Conservation (phyloP, 1,140 invertebrate genomes). For the Steinernema khuongi region DNA sequence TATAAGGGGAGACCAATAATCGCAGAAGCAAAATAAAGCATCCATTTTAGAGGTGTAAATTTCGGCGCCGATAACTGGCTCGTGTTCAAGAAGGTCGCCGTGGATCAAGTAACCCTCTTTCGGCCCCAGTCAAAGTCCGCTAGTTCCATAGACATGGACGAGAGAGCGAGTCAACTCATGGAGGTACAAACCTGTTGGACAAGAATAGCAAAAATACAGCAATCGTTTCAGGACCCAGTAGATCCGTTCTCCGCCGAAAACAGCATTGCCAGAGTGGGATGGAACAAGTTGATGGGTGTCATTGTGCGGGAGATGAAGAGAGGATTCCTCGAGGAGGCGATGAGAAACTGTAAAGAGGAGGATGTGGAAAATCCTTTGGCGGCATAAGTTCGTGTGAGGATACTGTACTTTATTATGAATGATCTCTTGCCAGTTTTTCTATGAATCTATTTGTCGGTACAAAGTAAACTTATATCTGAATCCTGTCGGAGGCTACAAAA, state of each 20-base stretch:
- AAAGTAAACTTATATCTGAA: too few species aligned
- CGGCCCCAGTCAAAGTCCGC: neutral
- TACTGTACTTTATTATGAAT: slow-evolving; percentile 15
- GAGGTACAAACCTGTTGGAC: neutral
- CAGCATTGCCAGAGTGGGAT: slow-evolving; percentile 30
- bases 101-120: slow-evolving; percentile 34
- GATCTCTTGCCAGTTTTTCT: neutral
- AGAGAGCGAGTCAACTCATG: slow-evolving; percentile 4
- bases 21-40: neutral
- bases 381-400: slow-evolving; percentile 15
- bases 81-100: slow-evolving; percentile 43
- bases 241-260: neutral
- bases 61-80: slow-evolving; percentile 45
- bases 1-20: neutral
- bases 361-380: slow-evolving; percentile 25
- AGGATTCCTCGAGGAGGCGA: slow-evolving; percentile 43
- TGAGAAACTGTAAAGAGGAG: slow-evolving; percentile 44
- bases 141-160: neutral
- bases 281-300: slow-evolving; percentile 42
- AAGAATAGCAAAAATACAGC: neutral
- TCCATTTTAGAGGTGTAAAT: slow-evolving; percentile 37
- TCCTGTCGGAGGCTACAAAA: too few species aligned
- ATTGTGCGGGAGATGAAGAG: slow-evolving; percentile 45
- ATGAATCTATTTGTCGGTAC: too few species aligned
- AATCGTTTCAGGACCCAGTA: neutral